A percentile compares a stretch with the other conserved stretches of the same genome.
phyloP scores from a whole-genome alignment of 2,797 vertebrate genomes.

The Oceanodroma leucorhoa region DNA sequence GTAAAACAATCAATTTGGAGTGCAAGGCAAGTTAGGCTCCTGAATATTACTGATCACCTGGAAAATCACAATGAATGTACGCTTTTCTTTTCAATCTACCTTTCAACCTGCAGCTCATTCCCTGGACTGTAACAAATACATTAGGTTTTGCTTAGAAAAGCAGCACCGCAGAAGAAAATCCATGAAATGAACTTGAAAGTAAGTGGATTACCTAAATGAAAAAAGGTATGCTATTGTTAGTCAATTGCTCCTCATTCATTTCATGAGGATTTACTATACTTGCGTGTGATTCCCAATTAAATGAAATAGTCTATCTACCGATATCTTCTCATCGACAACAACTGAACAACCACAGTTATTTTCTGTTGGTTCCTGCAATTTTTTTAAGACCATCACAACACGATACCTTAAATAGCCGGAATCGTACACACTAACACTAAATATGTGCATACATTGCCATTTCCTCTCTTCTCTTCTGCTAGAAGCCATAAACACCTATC shows the following conservation, averaged over 20 bases:
- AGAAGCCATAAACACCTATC: neutral
- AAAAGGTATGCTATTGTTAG: neutral
- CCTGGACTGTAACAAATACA: constrained; percentile 17
- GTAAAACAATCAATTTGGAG: constrained; percentile 47
- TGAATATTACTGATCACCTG: constrained; percentile 52
- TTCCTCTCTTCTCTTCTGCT: neutral
- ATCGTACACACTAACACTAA: neutral
- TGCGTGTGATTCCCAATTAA: neutral
- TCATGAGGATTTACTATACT: neutral
- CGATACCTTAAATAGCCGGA: neutral
- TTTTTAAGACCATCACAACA: neutral
- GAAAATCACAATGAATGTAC: constrained; percentile 31
- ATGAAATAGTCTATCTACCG: neutral
- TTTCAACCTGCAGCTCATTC: neutral
- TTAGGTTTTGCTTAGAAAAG: constrained; percentile 36
- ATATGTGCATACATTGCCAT: neutral
- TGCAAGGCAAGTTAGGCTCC: constrained; percentile 20
- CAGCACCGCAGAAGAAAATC: neutral
- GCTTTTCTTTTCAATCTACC: constrained; percentile 23
- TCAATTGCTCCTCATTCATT: neutral
- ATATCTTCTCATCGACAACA: neutral
- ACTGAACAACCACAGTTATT: neutral
- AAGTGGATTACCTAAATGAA: neutral
- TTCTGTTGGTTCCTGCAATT: neutral
- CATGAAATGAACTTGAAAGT: constrained; percentile 9